Base-by-base conservation (phyloP, 2,888 invertebrate genomes). In the Argyresthia albistria region DNA sequence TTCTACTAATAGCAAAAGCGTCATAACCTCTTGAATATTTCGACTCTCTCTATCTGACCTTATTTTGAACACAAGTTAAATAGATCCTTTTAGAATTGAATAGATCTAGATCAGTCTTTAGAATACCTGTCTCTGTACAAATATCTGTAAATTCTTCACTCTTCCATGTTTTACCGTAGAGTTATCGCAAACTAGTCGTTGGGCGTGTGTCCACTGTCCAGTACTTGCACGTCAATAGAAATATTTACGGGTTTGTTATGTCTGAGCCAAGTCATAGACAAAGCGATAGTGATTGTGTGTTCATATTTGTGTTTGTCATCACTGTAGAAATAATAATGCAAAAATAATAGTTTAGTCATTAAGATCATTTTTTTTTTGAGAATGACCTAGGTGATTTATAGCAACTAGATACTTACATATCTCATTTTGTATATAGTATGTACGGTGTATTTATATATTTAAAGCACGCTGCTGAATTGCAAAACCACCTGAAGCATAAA, bases 91-190 rank as follows among this genome's bases (percentile, higher is more conserved):
- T 45, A 45, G 45, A 15, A 45, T n/a, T 45, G 9, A 12, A 66
- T 80, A 77, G 73, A 70, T 62, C 66, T 80, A 80, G 72, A 71
- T 59, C 65, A 67, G 57, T 58, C 39, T 39, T n/a, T 80, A 76
- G 73, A 50, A 50, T 25, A n/a, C n/a, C 61, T 65, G 66, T 68
- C 65, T 63, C 60, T 73, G 66, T 79, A 25, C 6, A 25, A 25
- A 25, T 25, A 4, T 25, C 6, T 25, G 3, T 25, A 45, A 12
- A 35, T 37, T 14, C 76, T 86, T 86, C 86, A 87, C 87, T 87
- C 87, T 87, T 87, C 87, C 87, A 87, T 87, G 66, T 86, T 84
- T 83, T 69, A 76, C 78, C 67, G 68, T 74, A 75, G 73, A 58
- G 60, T 65, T 42, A 52, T 8, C 25, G 25, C 25, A 25, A 25